A percentile compares a stretch with the other conserved stretches of the same genome.
Conservation (phyloP, 2,797 vertebrate species). For the Hydrophis major region DNA sequence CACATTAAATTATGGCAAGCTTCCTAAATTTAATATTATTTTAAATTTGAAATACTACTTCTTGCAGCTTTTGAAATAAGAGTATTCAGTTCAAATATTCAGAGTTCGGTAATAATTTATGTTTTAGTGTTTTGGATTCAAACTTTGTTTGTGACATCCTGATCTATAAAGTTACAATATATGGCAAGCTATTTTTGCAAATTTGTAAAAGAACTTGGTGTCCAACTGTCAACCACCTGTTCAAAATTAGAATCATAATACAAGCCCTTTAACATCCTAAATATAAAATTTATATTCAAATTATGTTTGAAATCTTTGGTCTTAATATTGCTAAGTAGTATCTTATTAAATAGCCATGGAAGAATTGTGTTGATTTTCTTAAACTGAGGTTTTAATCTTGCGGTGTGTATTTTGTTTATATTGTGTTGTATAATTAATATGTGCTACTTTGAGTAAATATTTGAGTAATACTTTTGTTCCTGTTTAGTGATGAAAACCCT, state of each 20-base stretch:
- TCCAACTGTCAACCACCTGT: not conserved
- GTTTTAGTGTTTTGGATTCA: not conserved
- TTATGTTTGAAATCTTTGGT: not conserved
- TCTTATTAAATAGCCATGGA: not conserved
- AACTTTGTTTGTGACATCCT: not conserved
- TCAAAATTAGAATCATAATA: not conserved
- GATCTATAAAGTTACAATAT: not conserved
- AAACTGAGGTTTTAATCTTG: not conserved
- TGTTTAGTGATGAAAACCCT: not conserved
- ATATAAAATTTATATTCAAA: not conserved
- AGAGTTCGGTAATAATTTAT: not conserved
- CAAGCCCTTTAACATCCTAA: not conserved
- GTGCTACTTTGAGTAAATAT: not conserved
- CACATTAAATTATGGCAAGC: not conserved
- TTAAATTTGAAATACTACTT: conserved; percentile 3
- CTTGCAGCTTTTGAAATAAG: not conserved
- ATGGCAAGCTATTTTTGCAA: not conserved
- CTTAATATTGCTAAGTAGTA: not conserved
- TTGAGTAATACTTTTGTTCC: not conserved
- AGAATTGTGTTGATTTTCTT: not conserved
- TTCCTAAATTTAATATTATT: not conserved
- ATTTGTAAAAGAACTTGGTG: not conserved
- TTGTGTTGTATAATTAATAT: not conserved
- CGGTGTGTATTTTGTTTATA: not conserved
- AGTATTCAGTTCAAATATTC: not conserved